Evolutionary conservation across 30 jellyfish, hydroid and myxozoan species (phyloP).

Genomic region (Hydractinia symbiolongicarpus): DNA sequence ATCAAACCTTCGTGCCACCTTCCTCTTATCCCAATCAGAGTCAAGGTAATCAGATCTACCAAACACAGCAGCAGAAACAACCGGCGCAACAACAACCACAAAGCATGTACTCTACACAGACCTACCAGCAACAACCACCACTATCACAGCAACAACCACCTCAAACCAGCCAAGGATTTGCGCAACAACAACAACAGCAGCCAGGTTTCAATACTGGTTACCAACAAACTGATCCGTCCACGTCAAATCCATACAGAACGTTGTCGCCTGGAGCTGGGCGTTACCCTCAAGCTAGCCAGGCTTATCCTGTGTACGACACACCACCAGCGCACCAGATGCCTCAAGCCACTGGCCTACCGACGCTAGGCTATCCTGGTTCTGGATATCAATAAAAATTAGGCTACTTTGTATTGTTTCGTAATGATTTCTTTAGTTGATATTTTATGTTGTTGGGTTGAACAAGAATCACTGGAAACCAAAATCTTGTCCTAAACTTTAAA

Average conservation of each 20-base stretch:
- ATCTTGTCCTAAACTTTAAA: too few species aligned
- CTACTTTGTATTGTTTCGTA: too few species aligned
- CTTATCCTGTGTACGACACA: not conserved
- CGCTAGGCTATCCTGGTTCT: too few species aligned
- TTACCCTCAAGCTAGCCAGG: not conserved
- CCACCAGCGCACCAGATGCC: too few species aligned
- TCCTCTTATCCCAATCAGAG: not conserved
- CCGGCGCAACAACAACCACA: not conserved
- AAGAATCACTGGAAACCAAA: too few species aligned
- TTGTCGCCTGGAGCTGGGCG: conserved; percentile 5
- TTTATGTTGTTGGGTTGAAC: too few species aligned
- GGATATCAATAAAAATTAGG: too few species aligned
- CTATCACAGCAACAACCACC: not conserved
- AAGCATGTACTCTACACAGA: not conserved
- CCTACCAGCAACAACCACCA: not conserved
- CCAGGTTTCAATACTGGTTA: not conserved
- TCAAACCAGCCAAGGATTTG: not conserved
- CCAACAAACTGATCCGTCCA: not conserved
- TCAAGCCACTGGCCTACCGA: too few species aligned
- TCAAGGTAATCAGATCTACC: not conserved
- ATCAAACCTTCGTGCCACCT: not conserved
- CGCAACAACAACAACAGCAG: not conserved
- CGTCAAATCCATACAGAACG: not conserved
- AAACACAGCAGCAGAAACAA: not conserved
- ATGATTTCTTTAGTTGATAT: too few species aligned